Conservation (phyloP, 2,797 vertebrate species). For the Cryptoprocta ferox region DNA sequence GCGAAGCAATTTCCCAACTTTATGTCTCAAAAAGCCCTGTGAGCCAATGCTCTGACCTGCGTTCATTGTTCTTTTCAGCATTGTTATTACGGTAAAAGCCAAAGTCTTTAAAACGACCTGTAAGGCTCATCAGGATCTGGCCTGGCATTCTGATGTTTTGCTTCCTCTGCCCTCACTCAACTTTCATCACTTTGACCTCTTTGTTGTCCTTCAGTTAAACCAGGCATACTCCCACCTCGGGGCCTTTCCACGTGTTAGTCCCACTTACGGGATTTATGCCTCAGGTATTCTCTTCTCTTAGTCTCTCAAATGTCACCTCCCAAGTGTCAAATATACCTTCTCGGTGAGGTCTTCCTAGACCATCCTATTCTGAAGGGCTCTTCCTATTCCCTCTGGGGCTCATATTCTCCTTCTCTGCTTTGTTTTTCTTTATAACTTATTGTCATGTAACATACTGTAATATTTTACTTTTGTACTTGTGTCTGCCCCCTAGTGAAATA, state of each 20-base stretch:
- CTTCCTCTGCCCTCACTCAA: background rate
- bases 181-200: background rate
- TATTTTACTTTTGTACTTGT: constrained; percentile 5
- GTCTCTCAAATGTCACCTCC: background rate
- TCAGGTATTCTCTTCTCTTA: background rate
- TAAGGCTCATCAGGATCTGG: background rate
- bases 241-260: background rate
- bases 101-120: background rate
- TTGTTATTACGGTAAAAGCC: background rate
- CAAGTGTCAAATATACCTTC: background rate
- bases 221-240: background rate
- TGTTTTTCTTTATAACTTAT: constrained; percentile 12
- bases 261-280: background rate
- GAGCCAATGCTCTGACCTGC: background rate
- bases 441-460: background rate
- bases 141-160: background rate
- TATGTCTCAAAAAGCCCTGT: background rate
- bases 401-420: background rate
- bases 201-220: background rate
- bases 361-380: background rate
- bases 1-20: background rate
- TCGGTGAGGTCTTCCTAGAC: background rate
- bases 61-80: constrained; percentile 9
- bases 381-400: background rate
- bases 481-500: background rate